phyloP scores from a whole-genome alignment of 2,113 vertebrate species.

The Scolopax mira region DNA sequence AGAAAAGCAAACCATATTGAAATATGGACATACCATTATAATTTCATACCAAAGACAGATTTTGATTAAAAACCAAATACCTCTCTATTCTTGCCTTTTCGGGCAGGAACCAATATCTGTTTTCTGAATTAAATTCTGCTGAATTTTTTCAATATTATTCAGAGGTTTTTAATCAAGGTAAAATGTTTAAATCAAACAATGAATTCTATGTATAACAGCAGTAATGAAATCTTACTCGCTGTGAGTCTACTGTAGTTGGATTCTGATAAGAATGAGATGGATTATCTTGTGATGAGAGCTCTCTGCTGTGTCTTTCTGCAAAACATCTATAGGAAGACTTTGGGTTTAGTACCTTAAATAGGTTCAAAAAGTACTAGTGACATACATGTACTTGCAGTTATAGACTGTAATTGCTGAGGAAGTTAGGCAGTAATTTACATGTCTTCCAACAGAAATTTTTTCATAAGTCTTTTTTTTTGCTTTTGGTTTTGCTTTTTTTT shows the following conservation, averaged over 20 bases:
- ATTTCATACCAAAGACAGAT: neutral
- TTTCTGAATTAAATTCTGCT: neutral
- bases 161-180: neutral
- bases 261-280: neutral
- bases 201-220: neutral
- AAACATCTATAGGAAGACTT: neutral
- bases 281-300: neutral
- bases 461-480: neutral
- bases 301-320: neutral
- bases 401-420: neutral
- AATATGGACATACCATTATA: neutral
- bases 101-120: neutral
- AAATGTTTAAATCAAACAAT: neutral
- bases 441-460: neutral
- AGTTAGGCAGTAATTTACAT: neutral
- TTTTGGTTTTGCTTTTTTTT: neutral
- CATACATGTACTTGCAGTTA: accelerated
- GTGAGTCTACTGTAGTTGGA: neutral
- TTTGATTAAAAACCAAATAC: neutral
- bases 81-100: neutral
- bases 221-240: neutral
- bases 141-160: neutral
- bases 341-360: neutral
- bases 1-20: neutral
- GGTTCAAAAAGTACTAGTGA: neutral